phyloP scores from a whole-genome alignment of 2,113 vertebrate genomes.

The Datnioides undecimradiatus region DNA sequence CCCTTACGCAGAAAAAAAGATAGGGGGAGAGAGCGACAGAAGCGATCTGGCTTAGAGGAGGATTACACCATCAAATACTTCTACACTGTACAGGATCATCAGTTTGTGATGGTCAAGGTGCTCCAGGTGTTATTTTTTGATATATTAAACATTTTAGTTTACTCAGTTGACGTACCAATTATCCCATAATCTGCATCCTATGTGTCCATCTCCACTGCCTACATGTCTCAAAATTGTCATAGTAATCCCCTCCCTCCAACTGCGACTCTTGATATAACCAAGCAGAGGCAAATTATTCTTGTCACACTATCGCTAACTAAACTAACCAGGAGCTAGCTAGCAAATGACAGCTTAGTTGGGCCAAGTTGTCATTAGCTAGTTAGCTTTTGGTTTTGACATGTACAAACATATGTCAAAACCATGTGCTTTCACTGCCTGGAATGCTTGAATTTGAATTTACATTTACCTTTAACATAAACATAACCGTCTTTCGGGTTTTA shows the following conservation, averaged over 20 bases:
- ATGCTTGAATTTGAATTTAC: too few species aligned
- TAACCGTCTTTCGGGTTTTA: background rate
- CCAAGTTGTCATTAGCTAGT: too few species aligned
- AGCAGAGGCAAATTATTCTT: too few species aligned
- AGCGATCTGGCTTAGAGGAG: background rate
- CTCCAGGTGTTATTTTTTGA: background rate
- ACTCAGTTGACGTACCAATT: background rate
- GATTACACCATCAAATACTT: background rate
- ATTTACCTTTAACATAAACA: background rate
- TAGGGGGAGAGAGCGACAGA: conserved; percentile 9
- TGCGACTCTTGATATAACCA: too few species aligned
- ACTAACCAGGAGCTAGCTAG: too few species aligned
- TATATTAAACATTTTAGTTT: background rate
- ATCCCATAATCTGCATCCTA: background rate
- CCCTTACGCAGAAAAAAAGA: conserved; percentile 3
- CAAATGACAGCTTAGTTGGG: too few species aligned
- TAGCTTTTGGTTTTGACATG: too few species aligned
- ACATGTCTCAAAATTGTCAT: background rate
- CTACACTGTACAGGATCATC: background rate
- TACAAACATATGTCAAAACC: background rate
- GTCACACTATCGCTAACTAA: too few species aligned
- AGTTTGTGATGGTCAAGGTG: too few species aligned
- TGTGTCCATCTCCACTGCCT: background rate
- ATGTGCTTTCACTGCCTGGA: too few species aligned
- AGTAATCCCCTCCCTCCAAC: background rate